A percentile compares a stretch with the other conserved stretches of the same genome.
These are phyloP conservation scores for Enteromius argenteus DNA, from an alignment of 2,797 vertebrate genomes.

Conservation along the genomic window DNA sequence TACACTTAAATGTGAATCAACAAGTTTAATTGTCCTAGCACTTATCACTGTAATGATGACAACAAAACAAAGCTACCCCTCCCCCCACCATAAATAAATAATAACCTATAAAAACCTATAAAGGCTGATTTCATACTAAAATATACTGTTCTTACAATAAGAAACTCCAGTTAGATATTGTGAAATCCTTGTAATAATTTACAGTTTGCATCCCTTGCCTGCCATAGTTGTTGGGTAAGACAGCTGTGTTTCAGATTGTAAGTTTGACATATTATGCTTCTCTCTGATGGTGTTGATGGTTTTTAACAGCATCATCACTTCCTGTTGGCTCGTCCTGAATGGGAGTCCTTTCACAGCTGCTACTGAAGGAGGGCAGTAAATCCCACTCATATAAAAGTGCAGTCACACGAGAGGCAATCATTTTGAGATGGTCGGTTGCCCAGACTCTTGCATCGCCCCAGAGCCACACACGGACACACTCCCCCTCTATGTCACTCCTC, in stretches of 20 bases:
- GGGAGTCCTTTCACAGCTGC: conserved; percentile 66
- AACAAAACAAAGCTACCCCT: no score
- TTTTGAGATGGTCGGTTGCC: conserved; percentile 62
- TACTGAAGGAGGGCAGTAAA: conserved; percentile 69
- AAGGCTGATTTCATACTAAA: background rate
- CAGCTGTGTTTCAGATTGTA: conserved; percentile 32
- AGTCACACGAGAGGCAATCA: conserved; percentile 70
- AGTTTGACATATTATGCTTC: conserved; percentile 40
- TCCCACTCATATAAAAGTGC: conserved; percentile 67
- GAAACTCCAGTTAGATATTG: background rate
- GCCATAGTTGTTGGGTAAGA: conserved; percentile 17
- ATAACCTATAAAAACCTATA: no score
- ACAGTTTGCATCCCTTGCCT: background rate
- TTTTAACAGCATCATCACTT: conserved; percentile 48
- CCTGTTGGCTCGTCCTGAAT: conserved; percentile 31
- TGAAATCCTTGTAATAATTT: background rate
- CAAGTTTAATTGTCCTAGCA: background rate
- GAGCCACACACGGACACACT: conserved; percentile 37
- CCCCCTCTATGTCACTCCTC: conserved; percentile 47
- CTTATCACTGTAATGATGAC: background rate
- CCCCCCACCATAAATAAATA: no score
- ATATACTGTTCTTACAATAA: background rate
- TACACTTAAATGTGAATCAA: background rate
- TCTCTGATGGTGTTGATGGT: conserved; percentile 17
- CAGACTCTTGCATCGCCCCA: conserved; percentile 39